Evolutionary conservation across 2,888 invertebrate species (phyloP).

Genomic region (Eurytoma californica): DNA sequence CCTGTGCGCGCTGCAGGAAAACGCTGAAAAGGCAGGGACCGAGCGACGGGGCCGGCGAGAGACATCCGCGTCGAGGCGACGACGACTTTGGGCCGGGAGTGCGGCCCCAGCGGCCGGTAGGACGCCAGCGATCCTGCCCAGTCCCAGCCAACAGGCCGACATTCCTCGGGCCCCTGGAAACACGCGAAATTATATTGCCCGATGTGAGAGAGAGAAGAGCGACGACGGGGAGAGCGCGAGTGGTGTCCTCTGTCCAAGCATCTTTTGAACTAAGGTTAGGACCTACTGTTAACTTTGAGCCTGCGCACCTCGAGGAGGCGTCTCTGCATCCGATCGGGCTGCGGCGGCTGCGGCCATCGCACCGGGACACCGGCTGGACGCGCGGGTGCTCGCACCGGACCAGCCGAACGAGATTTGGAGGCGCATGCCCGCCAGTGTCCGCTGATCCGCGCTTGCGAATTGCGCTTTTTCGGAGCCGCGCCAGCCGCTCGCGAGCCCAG

Average conservation of each 20-base stretch:
- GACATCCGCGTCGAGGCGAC: not conserved
- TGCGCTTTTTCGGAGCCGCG: slow-evolving; percentile 64
- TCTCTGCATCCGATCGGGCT: not conserved
- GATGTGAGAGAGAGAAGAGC: slow-evolving; percentile 41
- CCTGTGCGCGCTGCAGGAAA: slow-evolving; percentile 30
- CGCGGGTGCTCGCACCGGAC: not conserved
- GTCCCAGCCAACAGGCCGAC: not conserved
- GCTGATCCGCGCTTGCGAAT: slow-evolving; percentile 54
- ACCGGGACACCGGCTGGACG: not conserved
- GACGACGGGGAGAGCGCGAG: slow-evolving; percentile 59
- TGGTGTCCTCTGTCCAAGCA: slow-evolving; percentile 69
- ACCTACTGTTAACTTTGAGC: not conserved
- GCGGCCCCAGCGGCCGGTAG: slow-evolving; percentile 39
- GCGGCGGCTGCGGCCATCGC: not conserved
- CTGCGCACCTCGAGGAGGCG: not conserved
- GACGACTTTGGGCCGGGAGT: slow-evolving; percentile 11
- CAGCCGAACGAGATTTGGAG: not conserved
- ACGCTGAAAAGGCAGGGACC: slow-evolving; percentile 36
- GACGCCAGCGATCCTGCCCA: not conserved
- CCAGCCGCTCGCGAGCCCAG: slow-evolving; percentile 58
- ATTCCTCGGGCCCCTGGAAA: slow-evolving; percentile 14
- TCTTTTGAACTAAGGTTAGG: slow-evolving; percentile 58
- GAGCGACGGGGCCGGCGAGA: slow-evolving; percentile 25
- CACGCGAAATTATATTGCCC: slow-evolving; percentile 39
- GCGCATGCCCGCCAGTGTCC: not conserved